Percentiles rank a stretch among this genome's conserved stretches.
Conservation (phyloP, 1,140 invertebrate genomes). For the Aphidius ervi region DNA sequence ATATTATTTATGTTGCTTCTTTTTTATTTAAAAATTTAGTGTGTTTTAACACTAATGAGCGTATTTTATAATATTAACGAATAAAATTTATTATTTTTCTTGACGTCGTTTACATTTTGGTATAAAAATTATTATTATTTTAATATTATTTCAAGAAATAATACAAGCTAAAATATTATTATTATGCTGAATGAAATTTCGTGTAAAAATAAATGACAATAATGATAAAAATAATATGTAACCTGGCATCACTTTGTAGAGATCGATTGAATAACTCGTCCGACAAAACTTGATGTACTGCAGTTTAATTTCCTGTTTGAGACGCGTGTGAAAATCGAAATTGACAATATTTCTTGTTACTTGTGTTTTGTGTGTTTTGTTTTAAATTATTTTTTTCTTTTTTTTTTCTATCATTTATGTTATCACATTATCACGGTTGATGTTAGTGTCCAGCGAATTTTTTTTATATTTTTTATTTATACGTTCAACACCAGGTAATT, state of each 20-base stretch:
- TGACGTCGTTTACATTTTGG: no score
- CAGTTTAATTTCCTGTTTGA: slow-evolving; percentile 22
- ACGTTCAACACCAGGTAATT: no score
- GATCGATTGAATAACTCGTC: slow-evolving; percentile 20
- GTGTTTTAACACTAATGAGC: neutral
- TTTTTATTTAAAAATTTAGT: slow-evolving; percentile 16
- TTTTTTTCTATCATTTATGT: neutral
- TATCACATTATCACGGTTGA: neutral
- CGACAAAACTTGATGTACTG: slow-evolving; percentile 14
- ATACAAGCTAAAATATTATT: slow-evolving; percentile 16
- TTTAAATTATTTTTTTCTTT: slow-evolving; percentile 4
- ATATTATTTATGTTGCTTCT: slow-evolving; percentile 15
- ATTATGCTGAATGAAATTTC: slow-evolving; percentile 24
- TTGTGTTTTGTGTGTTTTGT: neutral
- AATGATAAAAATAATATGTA: slow-evolving; percentile 25
- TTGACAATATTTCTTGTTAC: slow-evolving; percentile 8
- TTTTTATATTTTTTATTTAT: no score
- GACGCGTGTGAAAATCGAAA: slow-evolving; percentile 11
- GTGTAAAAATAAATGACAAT: slow-evolving; percentile 25
- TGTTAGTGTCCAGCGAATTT: no score
- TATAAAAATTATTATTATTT: no score
- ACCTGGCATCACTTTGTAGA: slow-evolving; percentile 16
- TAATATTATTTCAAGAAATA: slow-evolving; percentile 1
- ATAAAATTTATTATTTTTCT: no score
- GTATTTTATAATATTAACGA: neutral